Evolutionary conservation across 2,113 vertebrate genomes (phyloP), one percentile per base, ranked within the genome.

Genomic region (Gadus macrocephalus): DNA sequence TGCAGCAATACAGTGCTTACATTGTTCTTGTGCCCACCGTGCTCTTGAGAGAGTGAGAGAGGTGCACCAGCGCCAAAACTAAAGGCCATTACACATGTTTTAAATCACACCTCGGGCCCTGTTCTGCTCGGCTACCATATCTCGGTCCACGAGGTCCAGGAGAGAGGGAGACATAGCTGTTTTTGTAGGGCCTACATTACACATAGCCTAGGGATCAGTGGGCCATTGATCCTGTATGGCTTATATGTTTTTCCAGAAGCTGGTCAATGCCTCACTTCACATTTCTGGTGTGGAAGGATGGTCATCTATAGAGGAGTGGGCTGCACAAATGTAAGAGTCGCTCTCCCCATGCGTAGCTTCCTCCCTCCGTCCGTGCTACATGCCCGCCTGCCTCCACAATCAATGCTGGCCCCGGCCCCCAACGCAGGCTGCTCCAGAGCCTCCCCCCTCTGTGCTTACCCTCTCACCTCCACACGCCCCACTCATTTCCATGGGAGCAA

Each of bases 171-270:
- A 71, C 81, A 65, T 7, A 19, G 20, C 12, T 14, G 60, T 2
- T 14, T 5, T 20, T 8, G 64, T 16, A 17, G n/a, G 9, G 76
- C 77, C 87, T 89, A 87, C 90, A 91, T 91, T 90, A 90, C 86
- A 88, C 85, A 91, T 88, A 85, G 83, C 77, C 87, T 70, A 72
- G 77, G 75, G 86, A 91, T 92, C 91, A 88, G 91, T 91, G 85
- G 83, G 58, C 55, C 80, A 91, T 91, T 81, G 88, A 92, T 91
- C 83, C 79, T 67, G 78, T 85, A 88, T 87, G 83, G 85, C 86
- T 89, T 84, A 89, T 87, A 90, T 90, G 86, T 84, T 90, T 90
- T 90, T 91, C 85, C 88, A 90, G 88, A 84, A 78, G 83, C 77
- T 91, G 90, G 85, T 89, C 89, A 91, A 87, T 88, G 85, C 83